phyloP scores from a whole-genome alignment of 1,140 invertebrate species.

The Orius insidiosus region DNA sequence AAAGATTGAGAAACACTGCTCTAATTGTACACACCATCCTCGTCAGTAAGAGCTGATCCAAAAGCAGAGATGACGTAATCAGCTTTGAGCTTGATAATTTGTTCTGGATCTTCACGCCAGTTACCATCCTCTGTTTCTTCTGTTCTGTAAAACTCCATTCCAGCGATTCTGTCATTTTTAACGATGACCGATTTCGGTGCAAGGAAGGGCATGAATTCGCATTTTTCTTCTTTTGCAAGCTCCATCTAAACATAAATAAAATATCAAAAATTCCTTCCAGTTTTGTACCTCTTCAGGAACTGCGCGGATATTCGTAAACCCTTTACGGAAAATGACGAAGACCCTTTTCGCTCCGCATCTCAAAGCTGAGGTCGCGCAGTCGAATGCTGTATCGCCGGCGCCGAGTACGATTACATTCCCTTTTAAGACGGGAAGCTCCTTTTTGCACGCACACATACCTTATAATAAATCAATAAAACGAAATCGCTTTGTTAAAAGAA shows the following conservation, averaged over 20 bases:
- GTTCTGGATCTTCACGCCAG: constrained; percentile 76
- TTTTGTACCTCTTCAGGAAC: constrained; percentile 82
- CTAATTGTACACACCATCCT: too few relatives aligned
- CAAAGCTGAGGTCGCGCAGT: constrained; percentile 93
- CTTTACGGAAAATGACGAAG: constrained; percentile 80
- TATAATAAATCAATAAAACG: neutral
- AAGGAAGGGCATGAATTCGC: constrained; percentile 91
- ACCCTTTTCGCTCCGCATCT: constrained; percentile 85
- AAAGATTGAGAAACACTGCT: too few relatives aligned
- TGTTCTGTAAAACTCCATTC: constrained; percentile 64
- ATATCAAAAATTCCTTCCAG: too few relatives aligned
- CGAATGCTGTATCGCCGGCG: constrained; percentile 95
- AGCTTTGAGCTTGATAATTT: constrained; percentile 62
- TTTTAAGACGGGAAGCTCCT: constrained; percentile 49
- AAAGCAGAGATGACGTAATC: constrained; percentile 94
- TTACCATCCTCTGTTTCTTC: constrained; percentile 60
- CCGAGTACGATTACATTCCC: constrained; percentile 89
- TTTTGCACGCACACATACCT: constrained; percentile 49
- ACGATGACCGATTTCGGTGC: constrained; percentile 66
- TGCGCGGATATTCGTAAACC: constrained; percentile 84
- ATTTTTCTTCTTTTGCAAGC: constrained; percentile 85
- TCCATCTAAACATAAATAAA: constrained; percentile 51
- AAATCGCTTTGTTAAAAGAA: neutral
- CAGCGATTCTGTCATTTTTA: constrained; percentile 47
- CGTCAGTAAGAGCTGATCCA: constrained; percentile 68